These are phyloP conservation scores for Madoqua kirkii DNA, from an alignment of 2,113 vertebrate genomes.

Conservation along the genomic window DNA sequence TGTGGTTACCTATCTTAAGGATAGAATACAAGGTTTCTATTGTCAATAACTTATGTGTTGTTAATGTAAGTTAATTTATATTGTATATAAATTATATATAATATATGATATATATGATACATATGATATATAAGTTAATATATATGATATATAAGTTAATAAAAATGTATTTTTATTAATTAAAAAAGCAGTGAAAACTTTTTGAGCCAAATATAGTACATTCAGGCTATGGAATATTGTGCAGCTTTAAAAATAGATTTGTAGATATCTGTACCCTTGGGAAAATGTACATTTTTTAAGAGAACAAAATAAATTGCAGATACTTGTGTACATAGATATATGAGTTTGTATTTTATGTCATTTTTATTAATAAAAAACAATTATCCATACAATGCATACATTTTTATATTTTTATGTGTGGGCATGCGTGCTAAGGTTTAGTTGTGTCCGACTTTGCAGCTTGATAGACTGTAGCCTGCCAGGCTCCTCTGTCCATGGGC, in stretches of 20 bases:
- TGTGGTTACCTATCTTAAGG: not conserved
- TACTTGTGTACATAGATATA: not conserved
- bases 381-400: not conserved
- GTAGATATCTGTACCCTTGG: not conserved
- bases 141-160: not conserved
- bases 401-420: not conserved
- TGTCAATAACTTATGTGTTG: not conserved
- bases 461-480: not conserved
- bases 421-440: accelerated
- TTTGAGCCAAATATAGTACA: not conserved
- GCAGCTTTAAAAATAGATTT: not conserved
- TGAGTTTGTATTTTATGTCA: not conserved
- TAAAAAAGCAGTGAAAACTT: not conserved
- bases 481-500: not conserved
- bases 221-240: not conserved
- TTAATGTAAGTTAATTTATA: not conserved
- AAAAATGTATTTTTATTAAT: not conserved
- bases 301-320: not conserved
- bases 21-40: not conserved
- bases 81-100: not conserved
- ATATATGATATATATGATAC: not conserved
- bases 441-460: not conserved
- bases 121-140: not conserved
- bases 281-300: not conserved
- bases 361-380: not conserved